Evolutionary conservation across 2,113 vertebrate genomes (phyloP), one percentile per base, ranked within the genome.

Genomic region (Motacilla tschutschensis): DNA sequence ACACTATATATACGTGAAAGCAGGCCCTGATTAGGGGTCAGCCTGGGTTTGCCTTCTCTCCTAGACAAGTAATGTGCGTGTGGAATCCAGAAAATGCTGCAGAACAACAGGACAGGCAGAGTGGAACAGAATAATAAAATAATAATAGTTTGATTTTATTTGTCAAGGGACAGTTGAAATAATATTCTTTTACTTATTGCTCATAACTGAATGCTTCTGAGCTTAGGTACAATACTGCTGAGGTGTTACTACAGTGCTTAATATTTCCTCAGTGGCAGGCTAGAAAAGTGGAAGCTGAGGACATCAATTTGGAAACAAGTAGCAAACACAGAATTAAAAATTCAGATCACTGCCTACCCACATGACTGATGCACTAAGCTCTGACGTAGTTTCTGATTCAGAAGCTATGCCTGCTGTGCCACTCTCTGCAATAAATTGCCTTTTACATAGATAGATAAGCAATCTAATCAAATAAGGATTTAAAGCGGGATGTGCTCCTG

Each of bases 401-500:
- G 66, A 84, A 88, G 33, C 57, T 35, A 28, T 3, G 20, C 54
- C 63, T 83, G 84, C 87, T 88, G 81, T 79, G 58, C 67, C 75
- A 84, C 79, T 86, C 74, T 72, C 72, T 41, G 62, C 51, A 85
- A 70, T 77, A 92, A 93, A 90, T 15, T 91, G 75, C 71, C 57
- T 90, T 85, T 91, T 79, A 71, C 55, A 86, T 63, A 94, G 74
- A 86, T 41, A 40, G 59, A 83, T 92, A 91, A 91, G 71, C 88
- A 84, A 58, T 73, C 74, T 81, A 84, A 93, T 82, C 67, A 94
- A 90, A 76, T 76, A 76, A 82, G 78, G 81, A 90, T 92, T 91
- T 88, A 90, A 79, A 88, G 78, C 9, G 79, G 75, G 74, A 86
- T 44, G 36, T 53, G 44, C 67, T 76, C 46, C 33, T 33, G 33